Conservation (phyloP, 2,797 vertebrate genomes). For the Dallia pectoralis region DNA sequence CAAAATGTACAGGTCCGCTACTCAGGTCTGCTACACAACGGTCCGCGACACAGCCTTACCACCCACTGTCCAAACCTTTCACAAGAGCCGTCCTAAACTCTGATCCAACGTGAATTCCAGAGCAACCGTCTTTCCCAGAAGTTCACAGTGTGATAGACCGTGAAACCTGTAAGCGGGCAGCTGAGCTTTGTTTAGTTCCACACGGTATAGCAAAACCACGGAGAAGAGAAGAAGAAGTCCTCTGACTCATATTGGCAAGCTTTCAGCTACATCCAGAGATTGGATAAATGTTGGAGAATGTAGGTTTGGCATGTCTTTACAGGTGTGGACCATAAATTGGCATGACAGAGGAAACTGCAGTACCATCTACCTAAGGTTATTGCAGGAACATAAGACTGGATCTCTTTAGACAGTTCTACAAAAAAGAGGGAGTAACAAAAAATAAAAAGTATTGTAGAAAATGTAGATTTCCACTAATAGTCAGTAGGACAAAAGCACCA, state of each 20-base stretch:
- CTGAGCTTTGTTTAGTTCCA: slow-evolving; percentile 62
- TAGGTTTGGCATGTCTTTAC: slow-evolving; percentile 60
- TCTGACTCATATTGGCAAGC: slow-evolving; percentile 56
- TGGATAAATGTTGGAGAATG: slow-evolving; percentile 65
- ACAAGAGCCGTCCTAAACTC: slow-evolving; percentile 20
- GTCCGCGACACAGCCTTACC: slow-evolving; percentile 54
- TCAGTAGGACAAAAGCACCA: slow-evolving; percentile 74
- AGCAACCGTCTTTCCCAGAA: slow-evolving; percentile 44
- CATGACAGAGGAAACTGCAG: slow-evolving; percentile 50
- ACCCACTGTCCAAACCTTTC: slow-evolving; percentile 43
- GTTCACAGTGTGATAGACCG: slow-evolving; percentile 62
- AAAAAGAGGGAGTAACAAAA: slow-evolving; percentile 76
- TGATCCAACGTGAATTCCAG: slow-evolving; percentile 20
- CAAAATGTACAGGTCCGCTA: slow-evolving; percentile 30
- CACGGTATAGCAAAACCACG: slow-evolving; percentile 58
- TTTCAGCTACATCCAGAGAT: slow-evolving; percentile 76
- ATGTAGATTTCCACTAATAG: slow-evolving; percentile 42
- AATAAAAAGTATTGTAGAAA: slow-evolving; percentile 74
- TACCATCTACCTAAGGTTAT: slow-evolving; percentile 61
- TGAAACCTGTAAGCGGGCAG: slow-evolving; percentile 58
- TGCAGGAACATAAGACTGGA: slow-evolving; percentile 57
- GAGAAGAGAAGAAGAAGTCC: slow-evolving; percentile 20
- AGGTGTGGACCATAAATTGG: slow-evolving; percentile 49
- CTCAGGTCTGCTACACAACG: no score
- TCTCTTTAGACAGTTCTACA: slow-evolving; percentile 54